Conservation (phyloP, 2,888 invertebrate genomes). For the Vandiemenella viatica region DNA sequence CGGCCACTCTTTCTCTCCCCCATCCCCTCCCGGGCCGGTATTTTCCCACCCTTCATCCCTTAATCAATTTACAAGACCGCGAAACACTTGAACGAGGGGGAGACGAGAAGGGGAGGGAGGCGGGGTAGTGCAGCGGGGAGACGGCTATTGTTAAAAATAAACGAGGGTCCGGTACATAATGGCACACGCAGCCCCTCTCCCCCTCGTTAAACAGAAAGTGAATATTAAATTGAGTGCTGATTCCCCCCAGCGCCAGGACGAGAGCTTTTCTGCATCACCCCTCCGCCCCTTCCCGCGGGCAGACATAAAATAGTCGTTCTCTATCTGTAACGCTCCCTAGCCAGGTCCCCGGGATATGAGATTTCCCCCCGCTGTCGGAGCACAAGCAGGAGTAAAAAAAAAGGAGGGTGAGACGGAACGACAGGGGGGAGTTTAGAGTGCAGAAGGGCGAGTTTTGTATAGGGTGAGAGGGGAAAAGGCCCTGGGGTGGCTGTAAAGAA, state of each 20-base stretch:
- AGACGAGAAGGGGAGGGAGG: not conserved
- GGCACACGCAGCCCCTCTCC: not conserved
- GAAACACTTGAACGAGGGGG: constrained; percentile 4
- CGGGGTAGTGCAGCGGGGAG: no score
- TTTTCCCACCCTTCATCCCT: not conserved
- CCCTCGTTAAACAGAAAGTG: constrained; percentile 1
- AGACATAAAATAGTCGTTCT: constrained; percentile 5
- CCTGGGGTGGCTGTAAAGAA: not conserved
- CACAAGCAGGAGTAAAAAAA: no score
- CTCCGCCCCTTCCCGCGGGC: not conserved
- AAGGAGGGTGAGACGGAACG: no score
- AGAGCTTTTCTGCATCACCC: not conserved
- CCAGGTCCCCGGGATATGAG: constrained; percentile 1
- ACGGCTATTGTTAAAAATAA: constrained; percentile 14
- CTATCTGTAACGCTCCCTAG: constrained; percentile 1
- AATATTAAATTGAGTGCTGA: constrained; percentile 2
- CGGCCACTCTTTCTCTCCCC: no score
- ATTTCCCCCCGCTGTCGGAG: constrained; percentile 1
- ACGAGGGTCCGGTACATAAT: constrained; percentile 8
- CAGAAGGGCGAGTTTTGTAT: not conserved
- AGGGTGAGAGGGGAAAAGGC: not conserved
- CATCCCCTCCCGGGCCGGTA: not conserved
- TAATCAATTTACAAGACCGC: constrained; percentile 14
- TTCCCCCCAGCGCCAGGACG: constrained; percentile 7
- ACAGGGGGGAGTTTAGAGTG: not conserved